phyloP scores from a whole-genome alignment of 2,113 vertebrate genomes.

The Brachionichthys hirsutus region DNA sequence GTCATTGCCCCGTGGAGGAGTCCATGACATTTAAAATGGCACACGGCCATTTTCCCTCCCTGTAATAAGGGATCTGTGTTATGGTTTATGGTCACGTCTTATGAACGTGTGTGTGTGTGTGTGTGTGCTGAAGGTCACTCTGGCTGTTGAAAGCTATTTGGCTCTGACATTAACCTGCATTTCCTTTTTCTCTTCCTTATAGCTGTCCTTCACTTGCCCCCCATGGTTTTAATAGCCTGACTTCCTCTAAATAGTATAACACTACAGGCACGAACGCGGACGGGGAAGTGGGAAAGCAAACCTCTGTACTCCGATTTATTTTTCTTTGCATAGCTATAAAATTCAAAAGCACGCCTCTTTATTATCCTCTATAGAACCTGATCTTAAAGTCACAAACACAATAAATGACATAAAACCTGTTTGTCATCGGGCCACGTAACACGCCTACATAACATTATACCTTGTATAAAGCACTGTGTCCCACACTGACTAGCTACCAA shows the following conservation, averaged over 20 bases:
- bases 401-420: no score
- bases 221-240: slow-evolving; percentile 34
- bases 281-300: slow-evolving; percentile 12
- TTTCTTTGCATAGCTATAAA: not conserved
- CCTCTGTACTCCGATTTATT: no score
- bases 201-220: slow-evolving; percentile 20
- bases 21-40: slow-evolving; percentile 70
- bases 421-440: not conserved
- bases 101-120: slow-evolving; percentile 41
- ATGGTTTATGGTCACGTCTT: slow-evolving; percentile 62
- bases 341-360: no score
- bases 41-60: slow-evolving; percentile 47
- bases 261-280: not conserved
- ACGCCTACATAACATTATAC: no score
- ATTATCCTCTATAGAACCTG: no score
- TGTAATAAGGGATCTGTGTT: slow-evolving; percentile 55
- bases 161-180: slow-evolving; percentile 54
- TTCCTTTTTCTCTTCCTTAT: slow-evolving; percentile 39
- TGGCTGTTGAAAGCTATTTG: slow-evolving; percentile 67
- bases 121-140: slow-evolving; percentile 69
- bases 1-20: slow-evolving; percentile 54
- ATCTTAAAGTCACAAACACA: no score
- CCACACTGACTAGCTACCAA: not conserved
- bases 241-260: slow-evolving; percentile 15
- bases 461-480: not conserved